phyloP scores from a whole-genome alignment of 2,888 invertebrate species.

The Drosophila aldrichi region DNA sequence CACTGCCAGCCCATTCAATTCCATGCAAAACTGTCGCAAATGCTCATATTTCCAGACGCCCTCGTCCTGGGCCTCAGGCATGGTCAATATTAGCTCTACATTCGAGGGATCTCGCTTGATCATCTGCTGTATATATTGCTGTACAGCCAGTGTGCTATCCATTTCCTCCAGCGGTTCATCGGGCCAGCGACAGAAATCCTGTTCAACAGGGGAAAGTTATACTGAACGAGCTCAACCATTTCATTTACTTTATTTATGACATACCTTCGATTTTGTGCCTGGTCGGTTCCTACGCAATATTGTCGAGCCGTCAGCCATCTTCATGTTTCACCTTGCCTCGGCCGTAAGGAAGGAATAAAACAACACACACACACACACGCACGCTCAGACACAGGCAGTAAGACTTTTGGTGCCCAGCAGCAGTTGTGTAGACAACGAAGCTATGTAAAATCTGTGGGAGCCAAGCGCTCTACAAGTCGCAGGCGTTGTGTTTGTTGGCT shows the following conservation, averaged over 20 bases:
- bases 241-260: neutral
- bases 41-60: slow-evolving; percentile 99
- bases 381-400: slow-evolving; percentile 22
- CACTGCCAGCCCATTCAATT: slow-evolving; percentile 99
- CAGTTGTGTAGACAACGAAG: slow-evolving; percentile 48
- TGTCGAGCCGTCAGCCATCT: slow-evolving; percentile 94
- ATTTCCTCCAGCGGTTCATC: slow-evolving; percentile 99
- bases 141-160: slow-evolving; percentile 99
- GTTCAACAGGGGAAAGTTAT: slow-evolving; percentile 19
- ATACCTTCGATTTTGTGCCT: slow-evolving; percentile 95
- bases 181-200: slow-evolving; percentile 99
- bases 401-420: slow-evolving; percentile 47
- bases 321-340: slow-evolving; percentile 86
- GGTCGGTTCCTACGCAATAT: slow-evolving; percentile 95
- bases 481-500: slow-evolving; percentile 26
- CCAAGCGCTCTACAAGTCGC: slow-evolving; percentile 33
- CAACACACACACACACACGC: slow-evolving; percentile 32
- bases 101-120: slow-evolving; percentile 96
- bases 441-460: slow-evolving; percentile 27
- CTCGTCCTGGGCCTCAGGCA: slow-evolving; percentile 99
- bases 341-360: slow-evolving; percentile 57
- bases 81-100: slow-evolving; percentile 96
- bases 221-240: neutral
- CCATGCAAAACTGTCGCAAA: slow-evolving; percentile 99
- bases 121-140: slow-evolving; percentile 99